Evolutionary conservation across 64 coral and sea anemone species (phyloP).

Genomic region (Pocillopora verrucosa): DNA sequence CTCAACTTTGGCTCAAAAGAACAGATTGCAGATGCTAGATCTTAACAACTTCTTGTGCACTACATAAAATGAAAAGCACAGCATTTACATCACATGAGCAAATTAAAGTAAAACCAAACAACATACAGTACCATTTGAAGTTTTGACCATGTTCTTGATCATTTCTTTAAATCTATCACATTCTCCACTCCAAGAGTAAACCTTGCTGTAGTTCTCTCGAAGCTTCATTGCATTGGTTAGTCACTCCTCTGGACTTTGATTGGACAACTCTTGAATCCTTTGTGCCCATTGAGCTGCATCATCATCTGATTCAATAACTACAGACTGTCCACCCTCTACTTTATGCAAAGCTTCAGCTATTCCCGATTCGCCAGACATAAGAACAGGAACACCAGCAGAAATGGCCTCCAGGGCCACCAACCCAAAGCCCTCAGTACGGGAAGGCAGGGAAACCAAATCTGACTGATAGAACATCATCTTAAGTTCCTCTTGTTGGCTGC

Average conservation of each 20-base stretch:
- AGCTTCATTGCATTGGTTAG: background rate
- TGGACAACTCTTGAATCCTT: background rate
- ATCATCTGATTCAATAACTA: constrained; percentile 11
- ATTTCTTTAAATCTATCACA: background rate
- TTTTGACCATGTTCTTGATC: no score
- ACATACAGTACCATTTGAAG: no score
- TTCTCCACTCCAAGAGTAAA: background rate
- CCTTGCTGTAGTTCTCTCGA: background rate
- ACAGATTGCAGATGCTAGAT: no score
- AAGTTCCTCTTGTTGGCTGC: background rate
- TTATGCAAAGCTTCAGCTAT: background rate
- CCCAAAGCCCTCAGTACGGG: constrained; percentile 36
- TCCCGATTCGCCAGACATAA: constrained; percentile 17
- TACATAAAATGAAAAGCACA: no score
- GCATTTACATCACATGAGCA: no score
- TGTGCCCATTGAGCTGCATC: background rate
- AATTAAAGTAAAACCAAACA: no score
- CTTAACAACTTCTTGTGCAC: no score
- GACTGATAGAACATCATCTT: constrained; percentile 7
- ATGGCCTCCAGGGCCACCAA: constrained; percentile 40
- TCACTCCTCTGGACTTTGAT: background rate
- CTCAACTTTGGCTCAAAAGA: no score
- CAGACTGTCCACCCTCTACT: background rate
- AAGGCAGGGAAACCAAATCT: constrained; percentile 24
- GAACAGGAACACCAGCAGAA: constrained; percentile 34